Evolutionary conservation across 2,113 vertebrate genomes (phyloP), one percentile per base, ranked within the genome.

Genomic region (Microcebus jonahi): DNA sequence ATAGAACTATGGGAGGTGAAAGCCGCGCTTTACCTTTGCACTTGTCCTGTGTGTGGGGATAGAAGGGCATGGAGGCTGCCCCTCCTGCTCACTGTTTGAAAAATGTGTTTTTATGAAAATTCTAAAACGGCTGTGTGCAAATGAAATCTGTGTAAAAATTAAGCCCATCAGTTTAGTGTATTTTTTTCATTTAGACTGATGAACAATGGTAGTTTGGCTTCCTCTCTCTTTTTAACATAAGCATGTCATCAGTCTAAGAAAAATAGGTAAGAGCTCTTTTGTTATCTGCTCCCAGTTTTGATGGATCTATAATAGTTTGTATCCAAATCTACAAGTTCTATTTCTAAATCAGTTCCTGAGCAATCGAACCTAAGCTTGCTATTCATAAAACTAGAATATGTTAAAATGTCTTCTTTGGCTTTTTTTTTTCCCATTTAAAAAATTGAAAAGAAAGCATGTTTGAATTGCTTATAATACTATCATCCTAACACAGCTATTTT

Each of bases 331-430:
- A 12, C n/a, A n/a, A 45, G n/a, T 93, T 83, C 55, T 83, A 4
- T 65, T 92, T 94, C 88, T 84, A 71, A 92, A 71, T 75, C 79
- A 61, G 20, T 90, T 93, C 36, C 57, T 82, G 50, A 93, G 73
- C 83, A 92, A 34, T 31, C 57, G 82, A 84, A 59, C 20, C 55
- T 20, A 57, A 83, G 67, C 57, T 80, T 76, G 27, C 57, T 61
- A 48, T 36, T 75, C 23, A 45, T 20, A 45, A 80, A 55, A 82
- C 83, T 88, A 39, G 71, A 45, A 55, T 95, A 50, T 83, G 23
- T 71, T 77, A n/a, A 70, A 61, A 34, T 71, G 17, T 59, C 25
- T 83, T 45, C 29, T 15, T 48, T 63, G 63, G 31, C 34, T 77
- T 75, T 42, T 65, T 55, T 34, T 71, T 34, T 71, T 90, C n/a